These are phyloP conservation scores for Clitarchus hookeri DNA, from an alignment of 2,888 invertebrate genomes.

Conservation along the genomic window DNA sequence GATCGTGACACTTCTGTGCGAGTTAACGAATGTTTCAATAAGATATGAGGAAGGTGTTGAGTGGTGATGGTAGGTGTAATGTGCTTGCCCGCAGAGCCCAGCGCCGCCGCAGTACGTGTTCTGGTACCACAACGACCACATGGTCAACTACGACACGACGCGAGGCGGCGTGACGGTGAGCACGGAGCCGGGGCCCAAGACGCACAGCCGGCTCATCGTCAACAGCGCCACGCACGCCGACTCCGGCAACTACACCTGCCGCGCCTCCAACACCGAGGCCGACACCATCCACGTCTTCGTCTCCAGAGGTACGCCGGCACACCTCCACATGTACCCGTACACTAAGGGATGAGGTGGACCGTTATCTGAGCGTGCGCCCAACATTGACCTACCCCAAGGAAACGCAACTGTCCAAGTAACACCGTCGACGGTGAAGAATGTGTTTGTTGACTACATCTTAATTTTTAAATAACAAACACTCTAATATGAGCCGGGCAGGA, in stretches of 20 bases:
- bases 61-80: slow-evolving; percentile 49
- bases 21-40: no score
- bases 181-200: slow-evolving; percentile 52
- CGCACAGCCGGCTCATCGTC: slow-evolving; percentile 53
- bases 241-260: slow-evolving; percentile 53
- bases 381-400: not conserved
- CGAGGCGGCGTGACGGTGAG: slow-evolving; percentile 53
- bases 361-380: not conserved
- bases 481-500: no score
- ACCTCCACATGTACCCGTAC: no score
- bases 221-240: slow-evolving; percentile 52
- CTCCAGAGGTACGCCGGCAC: slow-evolving; percentile 47
- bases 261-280: slow-evolving; percentile 52
- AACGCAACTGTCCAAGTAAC: not conserved
- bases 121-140: slow-evolving; percentile 57
- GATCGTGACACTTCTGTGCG: no score
- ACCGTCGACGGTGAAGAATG: not conserved
- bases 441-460: not conserved
- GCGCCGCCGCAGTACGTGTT: slow-evolving; percentile 56
- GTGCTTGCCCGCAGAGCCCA: slow-evolving; percentile 51
- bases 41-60: no score
- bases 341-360: no score
- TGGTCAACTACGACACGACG: slow-evolving; percentile 55
- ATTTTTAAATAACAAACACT: no score
- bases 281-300: slow-evolving; percentile 52